Evolutionary conservation across 2,113 vertebrate species (phyloP).

Genomic region (Brachyistius frenatus): DNA sequence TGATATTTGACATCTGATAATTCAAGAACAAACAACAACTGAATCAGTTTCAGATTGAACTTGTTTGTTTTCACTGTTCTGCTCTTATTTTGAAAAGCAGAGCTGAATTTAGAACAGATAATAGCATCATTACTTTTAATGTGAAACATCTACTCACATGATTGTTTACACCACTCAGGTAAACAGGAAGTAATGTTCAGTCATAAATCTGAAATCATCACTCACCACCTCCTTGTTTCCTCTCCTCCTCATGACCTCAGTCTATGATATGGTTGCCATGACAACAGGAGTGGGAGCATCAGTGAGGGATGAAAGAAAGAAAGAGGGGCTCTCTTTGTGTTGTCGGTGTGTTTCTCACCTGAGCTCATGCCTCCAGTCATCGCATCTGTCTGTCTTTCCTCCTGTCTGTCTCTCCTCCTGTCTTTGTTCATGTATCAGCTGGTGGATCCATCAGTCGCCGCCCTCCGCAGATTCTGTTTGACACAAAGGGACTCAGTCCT

Average conservation of each 20-base stretch:
- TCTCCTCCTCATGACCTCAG: constrained; percentile 40
- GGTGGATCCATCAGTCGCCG: constrained; percentile 14
- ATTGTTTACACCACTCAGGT: not conserved
- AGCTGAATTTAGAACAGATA: too few species aligned
- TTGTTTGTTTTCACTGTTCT: too few species aligned
- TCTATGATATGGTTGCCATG: constrained; percentile 65
- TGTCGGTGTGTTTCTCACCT: constrained; percentile 55
- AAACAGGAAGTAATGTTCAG: not conserved
- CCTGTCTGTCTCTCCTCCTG: not conserved
- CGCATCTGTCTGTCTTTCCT: constrained; percentile 4
- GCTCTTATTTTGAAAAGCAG: too few species aligned
- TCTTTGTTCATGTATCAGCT: not conserved
- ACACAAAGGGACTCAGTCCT: constrained; percentile 7
- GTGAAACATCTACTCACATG: too few species aligned
- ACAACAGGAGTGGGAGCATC: constrained; percentile 57
- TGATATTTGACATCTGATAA: too few species aligned
- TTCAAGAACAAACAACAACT: too few species aligned
- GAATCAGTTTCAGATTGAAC: too few species aligned
- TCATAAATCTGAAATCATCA: not conserved
- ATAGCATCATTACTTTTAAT: too few species aligned
- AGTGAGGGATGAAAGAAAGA: not conserved
- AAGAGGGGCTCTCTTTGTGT: constrained; percentile 41
- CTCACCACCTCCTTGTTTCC: not conserved
- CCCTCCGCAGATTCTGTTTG: not conserved
- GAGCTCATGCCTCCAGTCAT: constrained; percentile 39